Evolutionary conservation across 2,888 invertebrate species (phyloP).

Genomic region (Eilema depressum): DNA sequence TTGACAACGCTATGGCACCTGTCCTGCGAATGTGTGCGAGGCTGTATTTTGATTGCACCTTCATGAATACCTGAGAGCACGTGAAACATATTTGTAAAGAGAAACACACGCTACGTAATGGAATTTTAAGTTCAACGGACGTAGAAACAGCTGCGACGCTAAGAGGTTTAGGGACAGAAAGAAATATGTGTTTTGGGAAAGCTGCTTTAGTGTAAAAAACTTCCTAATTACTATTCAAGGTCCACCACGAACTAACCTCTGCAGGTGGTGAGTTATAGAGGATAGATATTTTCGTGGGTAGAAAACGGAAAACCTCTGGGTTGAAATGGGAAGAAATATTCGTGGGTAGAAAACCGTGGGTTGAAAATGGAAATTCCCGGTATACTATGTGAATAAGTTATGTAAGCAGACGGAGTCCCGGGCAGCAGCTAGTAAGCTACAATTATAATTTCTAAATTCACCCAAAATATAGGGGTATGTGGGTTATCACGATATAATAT

Average conservation of each 20-base stretch:
- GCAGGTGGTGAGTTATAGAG: neutral
- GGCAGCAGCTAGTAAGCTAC: too few species aligned
- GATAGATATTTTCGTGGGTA: too few species aligned
- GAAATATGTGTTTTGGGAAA: neutral
- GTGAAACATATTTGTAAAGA: slow-evolving; percentile 41
- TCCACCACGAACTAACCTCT: neutral
- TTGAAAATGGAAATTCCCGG: too few species aligned
- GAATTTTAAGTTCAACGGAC: slow-evolving; percentile 34
- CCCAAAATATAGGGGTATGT: neutral
- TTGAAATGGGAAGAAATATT: too few species aligned
- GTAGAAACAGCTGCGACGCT: slow-evolving; percentile 24
- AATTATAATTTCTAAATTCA: too few species aligned
- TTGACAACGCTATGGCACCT: slow-evolving; percentile 9
- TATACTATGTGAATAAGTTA: too few species aligned
- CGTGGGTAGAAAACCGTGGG: too few species aligned
- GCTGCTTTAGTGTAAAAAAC: neutral
- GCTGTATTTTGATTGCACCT: slow-evolving; percentile 18
- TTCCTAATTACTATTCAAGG: neutral
- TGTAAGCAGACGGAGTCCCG: too few species aligned
- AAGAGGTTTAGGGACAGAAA: neutral
- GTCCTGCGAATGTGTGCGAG: slow-evolving; percentile 4
- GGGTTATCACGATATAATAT: neutral
- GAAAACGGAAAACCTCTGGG: too few species aligned
- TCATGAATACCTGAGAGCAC: slow-evolving; percentile 35
- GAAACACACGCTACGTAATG: slow-evolving; percentile 30